phyloP scores from a whole-genome alignment of 2,888 invertebrate genomes.

The Sylvicola cinctus region DNA sequence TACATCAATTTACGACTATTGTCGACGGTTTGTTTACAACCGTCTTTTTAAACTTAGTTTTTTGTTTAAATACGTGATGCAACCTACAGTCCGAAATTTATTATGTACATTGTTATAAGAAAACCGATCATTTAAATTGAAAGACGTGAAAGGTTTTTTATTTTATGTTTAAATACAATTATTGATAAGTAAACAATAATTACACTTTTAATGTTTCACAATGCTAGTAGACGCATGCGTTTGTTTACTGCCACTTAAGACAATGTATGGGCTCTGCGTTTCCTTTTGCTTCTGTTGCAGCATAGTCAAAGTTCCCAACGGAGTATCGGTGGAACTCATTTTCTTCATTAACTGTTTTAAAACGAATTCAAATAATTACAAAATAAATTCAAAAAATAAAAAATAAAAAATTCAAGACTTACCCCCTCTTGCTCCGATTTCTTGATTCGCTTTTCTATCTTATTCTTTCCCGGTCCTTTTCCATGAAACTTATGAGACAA shows the following conservation, averaged over 20 bases:
- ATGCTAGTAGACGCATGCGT: constrained; percentile 25
- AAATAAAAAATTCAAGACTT: constrained; percentile 15
- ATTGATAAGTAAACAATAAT: not conserved
- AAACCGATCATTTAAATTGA: too few species aligned
- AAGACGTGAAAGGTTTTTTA: too few species aligned
- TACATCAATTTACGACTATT: too few species aligned
- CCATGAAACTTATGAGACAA: constrained; percentile 98
- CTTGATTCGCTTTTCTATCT: constrained; percentile 88
- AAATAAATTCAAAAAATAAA: constrained; percentile 1
- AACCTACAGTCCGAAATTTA: too few species aligned
- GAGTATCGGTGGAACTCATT: constrained; percentile 96
- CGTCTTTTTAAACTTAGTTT: too few species aligned
- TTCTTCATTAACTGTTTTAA: constrained; percentile 66
- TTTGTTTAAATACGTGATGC: too few species aligned
- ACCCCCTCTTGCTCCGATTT: constrained; percentile 85
- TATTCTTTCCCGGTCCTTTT: constrained; percentile 97
- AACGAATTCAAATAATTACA: constrained; percentile 4
- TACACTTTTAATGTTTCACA: constrained; percentile 19
- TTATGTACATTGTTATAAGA: too few species aligned
- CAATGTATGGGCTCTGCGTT: constrained; percentile 79
- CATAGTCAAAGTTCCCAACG: constrained; percentile 83
- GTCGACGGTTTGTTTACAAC: too few species aligned
- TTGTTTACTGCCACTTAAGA: constrained; percentile 76
- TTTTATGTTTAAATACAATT: too few species aligned
- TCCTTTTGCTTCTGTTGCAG: constrained; percentile 90